Evolutionary conservation across 2,888 invertebrate genomes (phyloP), one percentile per base, ranked within the genome.

Genomic region (Euproctis similis): DNA sequence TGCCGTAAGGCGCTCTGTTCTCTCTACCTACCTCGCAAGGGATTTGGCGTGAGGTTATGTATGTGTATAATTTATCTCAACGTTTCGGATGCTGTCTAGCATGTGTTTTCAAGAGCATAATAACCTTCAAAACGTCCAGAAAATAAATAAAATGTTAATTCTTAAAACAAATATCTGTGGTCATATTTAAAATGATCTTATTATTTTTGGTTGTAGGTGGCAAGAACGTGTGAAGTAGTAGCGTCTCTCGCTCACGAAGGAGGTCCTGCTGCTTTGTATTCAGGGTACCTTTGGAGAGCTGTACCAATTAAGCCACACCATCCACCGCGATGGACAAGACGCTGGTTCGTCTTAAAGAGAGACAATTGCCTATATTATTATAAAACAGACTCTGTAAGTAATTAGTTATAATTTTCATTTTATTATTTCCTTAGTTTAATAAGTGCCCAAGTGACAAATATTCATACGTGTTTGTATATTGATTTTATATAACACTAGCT

Each of bases 361-460:
- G 96, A 97, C 80, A 94, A 95, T 82, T 96, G 96, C 80, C 87
- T 97, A 39, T 97, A 97, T 75, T 96, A 94, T 78, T 97, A 96
- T 81, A 97, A 96, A 86, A 93, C 92, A 56, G 94, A 95, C 74
- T 87, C 91, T 87, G 89, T 82, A 29, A 41, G 40, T 44, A 16
- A 21, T 6, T 13, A 8, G 2, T n/a, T n/a, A 18, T 18, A 4
- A 18, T 18, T 18, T 7, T 18, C 18, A n/a, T 18, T n/a, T 18
- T n/a, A n/a, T n/a, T n/a, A n/a, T n/a, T n/a, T n/a, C n/a, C n/a
- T n/a, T n/a, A n/a, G n/a, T n/a, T 20, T 20, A 20, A 3, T 20
- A 20, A 8, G 3, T 20, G 3, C 5, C n/a, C 3, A 7, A 7
- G 4, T 19, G n/a, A 7, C 4, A 19, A 19, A n/a, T 4, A n/a